phyloP scores from a whole-genome alignment of 2,113 vertebrate species.

The Embiotoca jacksoni region DNA sequence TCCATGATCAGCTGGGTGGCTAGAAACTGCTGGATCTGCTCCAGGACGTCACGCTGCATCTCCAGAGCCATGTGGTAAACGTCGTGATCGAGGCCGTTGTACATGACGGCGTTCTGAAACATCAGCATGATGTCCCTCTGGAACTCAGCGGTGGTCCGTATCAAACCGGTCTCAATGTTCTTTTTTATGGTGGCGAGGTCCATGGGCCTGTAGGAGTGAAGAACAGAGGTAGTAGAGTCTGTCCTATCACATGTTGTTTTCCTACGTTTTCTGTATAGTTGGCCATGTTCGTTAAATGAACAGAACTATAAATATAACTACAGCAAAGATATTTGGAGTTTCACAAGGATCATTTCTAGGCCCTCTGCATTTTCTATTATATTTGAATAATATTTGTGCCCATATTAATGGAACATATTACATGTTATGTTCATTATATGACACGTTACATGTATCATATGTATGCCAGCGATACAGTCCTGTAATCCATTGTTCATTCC shows the following conservation, averaged over 20 bases:
- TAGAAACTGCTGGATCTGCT: constrained; percentile 99
- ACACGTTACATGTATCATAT: too few species aligned
- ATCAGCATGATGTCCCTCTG: constrained; percentile 99
- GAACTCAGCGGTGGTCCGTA: constrained; percentile 97
- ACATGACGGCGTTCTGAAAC: constrained; percentile 99
- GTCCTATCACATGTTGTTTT: background rate
- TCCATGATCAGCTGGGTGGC: constrained; percentile 99
- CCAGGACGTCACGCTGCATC: constrained; percentile 98
- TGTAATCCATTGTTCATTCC: too few species aligned
- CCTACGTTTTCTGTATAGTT: too few species aligned
- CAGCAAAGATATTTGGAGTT: too few species aligned
- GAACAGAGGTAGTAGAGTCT: background rate
- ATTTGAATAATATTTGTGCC: too few species aligned
- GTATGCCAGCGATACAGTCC: too few species aligned
- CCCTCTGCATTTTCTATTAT: too few species aligned
- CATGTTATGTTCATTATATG: too few species aligned
- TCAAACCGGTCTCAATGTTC: constrained; percentile 96
- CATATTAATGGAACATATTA: too few species aligned
- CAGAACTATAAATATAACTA: too few species aligned
- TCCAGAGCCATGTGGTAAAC: constrained; percentile 99
- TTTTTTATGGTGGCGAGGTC: constrained; percentile 99
- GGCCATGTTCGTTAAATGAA: too few species aligned
- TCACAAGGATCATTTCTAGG: too few species aligned
- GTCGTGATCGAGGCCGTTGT: constrained; percentile 98
- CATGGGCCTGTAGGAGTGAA: constrained; percentile 89